Evolutionary conservation across 2,888 invertebrate species (phyloP).

Genomic region (Troides helena): DNA sequence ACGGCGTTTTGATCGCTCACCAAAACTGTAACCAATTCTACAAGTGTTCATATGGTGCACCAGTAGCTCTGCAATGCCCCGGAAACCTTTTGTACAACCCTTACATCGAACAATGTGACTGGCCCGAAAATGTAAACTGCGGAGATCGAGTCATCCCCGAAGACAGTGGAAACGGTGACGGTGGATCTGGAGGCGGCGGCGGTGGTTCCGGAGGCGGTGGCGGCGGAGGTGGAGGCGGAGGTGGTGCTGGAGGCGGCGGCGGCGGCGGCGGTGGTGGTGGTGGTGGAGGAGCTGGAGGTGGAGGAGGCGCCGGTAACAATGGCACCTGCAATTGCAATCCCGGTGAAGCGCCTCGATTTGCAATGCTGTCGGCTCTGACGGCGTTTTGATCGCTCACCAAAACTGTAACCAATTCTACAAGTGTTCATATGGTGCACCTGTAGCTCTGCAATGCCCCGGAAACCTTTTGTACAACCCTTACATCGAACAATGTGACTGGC

Average conservation of each 20-base stretch:
- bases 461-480: constrained; percentile 41
- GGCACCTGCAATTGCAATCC: constrained; percentile 37
- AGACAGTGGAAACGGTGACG: constrained; percentile 4
- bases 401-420: constrained; percentile 50
- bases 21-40: constrained; percentile 45
- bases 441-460: constrained; percentile 38
- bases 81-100: constrained; percentile 41
- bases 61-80: constrained; percentile 36
- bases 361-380: constrained; percentile 40
- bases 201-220: not conserved
- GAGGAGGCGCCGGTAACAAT: not conserved
- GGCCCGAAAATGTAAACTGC: constrained; percentile 41
- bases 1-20: constrained; percentile 41
- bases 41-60: constrained; percentile 38
- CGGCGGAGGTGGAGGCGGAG: not conserved
- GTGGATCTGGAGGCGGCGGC: not conserved
- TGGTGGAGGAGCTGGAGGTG: not conserved
- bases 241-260: not conserved
- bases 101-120: constrained; percentile 38
- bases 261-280: not conserved
- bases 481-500: constrained; percentile 47
- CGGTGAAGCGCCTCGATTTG: constrained; percentile 46
- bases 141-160: constrained; percentile 36
- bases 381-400: constrained; percentile 45
- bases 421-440: constrained; percentile 42